phyloP scores from a whole-genome alignment of 2,888 invertebrate genomes.

The Lingula anatina region DNA sequence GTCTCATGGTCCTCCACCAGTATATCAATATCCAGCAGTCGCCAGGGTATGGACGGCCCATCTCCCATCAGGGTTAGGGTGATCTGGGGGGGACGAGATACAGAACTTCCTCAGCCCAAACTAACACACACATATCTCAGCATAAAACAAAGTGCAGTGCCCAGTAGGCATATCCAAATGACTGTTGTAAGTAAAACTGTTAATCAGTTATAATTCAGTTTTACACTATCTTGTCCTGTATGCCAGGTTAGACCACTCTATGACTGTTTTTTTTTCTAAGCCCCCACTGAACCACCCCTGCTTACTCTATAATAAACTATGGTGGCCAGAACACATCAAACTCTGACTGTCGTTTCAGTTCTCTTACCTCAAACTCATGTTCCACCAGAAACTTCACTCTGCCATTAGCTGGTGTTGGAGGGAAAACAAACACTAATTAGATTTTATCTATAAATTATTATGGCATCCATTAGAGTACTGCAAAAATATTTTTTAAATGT shows the following conservation, averaged over 20 bases:
- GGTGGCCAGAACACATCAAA: no score
- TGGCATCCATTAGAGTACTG: neutral
- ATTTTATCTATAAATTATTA: neutral
- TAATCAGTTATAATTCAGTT: neutral
- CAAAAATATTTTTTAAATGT: no score
- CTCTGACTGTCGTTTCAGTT: neutral
- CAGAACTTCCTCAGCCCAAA: constrained; percentile 4
- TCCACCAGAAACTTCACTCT: constrained; percentile 90
- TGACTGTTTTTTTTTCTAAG: no score
- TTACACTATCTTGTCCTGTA: no score
- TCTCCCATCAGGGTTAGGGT: constrained; percentile 97
- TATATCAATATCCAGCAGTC: constrained; percentile 88
- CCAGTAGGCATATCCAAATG: no score
- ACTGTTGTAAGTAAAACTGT: constrained; percentile 1
- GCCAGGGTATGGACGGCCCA: constrained; percentile 87
- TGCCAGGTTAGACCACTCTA: no score
- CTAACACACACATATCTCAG: no score
- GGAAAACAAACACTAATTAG: constrained; percentile 9
- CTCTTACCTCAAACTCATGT: constrained; percentile 83
- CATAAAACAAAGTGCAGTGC: no score
- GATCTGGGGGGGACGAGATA: constrained; percentile 45
- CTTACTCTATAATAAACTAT: no score
- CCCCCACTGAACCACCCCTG: no score
- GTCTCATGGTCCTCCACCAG: constrained; percentile 96
- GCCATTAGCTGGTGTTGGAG: constrained; percentile 84